Conservation (phyloP, 1,140 invertebrate species). For the Brachionus manjavacas region DNA sequence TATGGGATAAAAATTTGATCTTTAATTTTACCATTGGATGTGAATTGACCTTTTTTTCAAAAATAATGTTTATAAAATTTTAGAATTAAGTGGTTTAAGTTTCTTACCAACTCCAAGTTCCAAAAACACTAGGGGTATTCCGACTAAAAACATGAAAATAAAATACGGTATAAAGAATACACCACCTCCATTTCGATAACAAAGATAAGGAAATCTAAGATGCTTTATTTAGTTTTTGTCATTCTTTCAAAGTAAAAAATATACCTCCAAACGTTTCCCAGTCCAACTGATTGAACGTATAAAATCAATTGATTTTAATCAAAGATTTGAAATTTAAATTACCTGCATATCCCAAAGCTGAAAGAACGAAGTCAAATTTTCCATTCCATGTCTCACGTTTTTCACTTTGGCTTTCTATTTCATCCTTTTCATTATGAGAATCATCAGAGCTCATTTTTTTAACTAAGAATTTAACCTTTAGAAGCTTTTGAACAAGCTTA, state of each 20-base stretch:
- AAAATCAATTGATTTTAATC: background rate
- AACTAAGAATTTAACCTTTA: background rate
- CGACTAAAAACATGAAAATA: slow-evolving; percentile 26
- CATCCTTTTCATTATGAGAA: background rate
- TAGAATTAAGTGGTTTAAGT: slow-evolving; percentile 41
- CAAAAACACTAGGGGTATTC: slow-evolving; percentile 43
- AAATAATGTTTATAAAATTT: background rate
- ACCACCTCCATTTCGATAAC: slow-evolving; percentile 40
- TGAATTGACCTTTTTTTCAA: slow-evolving; percentile 27
- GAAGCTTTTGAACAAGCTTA: background rate
- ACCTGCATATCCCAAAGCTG: slow-evolving; percentile 71
- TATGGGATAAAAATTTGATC: background rate
- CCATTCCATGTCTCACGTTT: slow-evolving; percentile 64
- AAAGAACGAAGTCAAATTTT: slow-evolving; percentile 51
- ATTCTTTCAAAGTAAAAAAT: background rate
- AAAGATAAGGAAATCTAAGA: slow-evolving; percentile 60
- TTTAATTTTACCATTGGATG: slow-evolving; percentile 8
- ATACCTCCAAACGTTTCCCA: slow-evolving; percentile 37
- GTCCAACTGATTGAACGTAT: background rate
- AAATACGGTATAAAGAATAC: slow-evolving; percentile 44
- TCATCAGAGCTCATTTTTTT: background rate
- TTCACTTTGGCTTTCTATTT: slow-evolving; percentile 41
- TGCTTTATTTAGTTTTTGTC: no score
- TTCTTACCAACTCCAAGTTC: slow-evolving; percentile 45
- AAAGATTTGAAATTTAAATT: background rate